Conservation (phyloP, 2,113 vertebrate genomes). For the Forbesichthys papilliferus region DNA sequence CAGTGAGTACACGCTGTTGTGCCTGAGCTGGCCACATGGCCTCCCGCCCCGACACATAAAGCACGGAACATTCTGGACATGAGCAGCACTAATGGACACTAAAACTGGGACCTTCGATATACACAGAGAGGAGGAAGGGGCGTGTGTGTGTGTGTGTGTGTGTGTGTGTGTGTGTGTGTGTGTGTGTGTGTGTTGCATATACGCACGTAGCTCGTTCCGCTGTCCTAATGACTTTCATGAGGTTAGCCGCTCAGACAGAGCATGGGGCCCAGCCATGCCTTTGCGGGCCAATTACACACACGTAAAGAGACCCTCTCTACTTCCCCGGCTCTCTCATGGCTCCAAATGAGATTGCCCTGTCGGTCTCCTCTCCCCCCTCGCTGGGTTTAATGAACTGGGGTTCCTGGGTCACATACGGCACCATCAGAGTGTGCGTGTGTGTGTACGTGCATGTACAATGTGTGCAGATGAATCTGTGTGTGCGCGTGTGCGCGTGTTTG, state of each 20-base stretch:
- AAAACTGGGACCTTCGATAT: conserved; percentile 2
- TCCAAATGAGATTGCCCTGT: conserved; percentile 49
- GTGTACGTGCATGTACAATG: not conserved
- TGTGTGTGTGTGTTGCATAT: no score
- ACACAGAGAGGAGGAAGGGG: not conserved
- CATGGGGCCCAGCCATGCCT: conserved; percentile 38
- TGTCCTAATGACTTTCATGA: conserved; percentile 63
- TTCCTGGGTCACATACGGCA: conserved; percentile 45
- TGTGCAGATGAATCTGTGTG: not conserved
- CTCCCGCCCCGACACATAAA: no score
- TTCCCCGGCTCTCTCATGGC: conserved; percentile 62
- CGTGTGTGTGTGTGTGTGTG: no score
- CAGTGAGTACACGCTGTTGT: no score
- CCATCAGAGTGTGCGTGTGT: conserved; percentile 16
- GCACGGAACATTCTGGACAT: no score
- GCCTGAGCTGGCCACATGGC: no score
- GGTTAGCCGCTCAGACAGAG: conserved; percentile 46
- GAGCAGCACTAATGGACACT: not conserved
- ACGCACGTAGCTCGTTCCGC: conserved; percentile 22
- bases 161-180: no score
- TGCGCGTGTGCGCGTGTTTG: conserved; percentile 7
- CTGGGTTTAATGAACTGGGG: conserved; percentile 52
- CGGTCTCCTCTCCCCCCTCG: conserved; percentile 24
- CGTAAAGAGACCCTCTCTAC: conserved; percentile 51
- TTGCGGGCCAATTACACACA: conserved; percentile 58